phyloP scores from a whole-genome alignment of 2,888 invertebrate species.

The Lithosia quadra region DNA sequence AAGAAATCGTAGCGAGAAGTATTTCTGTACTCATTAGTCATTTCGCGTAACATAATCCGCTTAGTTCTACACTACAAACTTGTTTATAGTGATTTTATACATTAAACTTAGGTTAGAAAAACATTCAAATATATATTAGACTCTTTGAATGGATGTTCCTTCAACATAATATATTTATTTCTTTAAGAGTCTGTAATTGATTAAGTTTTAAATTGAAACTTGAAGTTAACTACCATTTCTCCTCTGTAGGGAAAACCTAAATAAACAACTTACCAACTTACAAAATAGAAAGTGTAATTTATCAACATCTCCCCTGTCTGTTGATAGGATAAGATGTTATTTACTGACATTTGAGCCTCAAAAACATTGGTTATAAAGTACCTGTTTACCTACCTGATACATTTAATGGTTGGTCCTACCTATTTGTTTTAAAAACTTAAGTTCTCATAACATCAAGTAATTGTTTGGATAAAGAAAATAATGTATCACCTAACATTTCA shows the following conservation, averaged over 20 bases:
- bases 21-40: conserved; percentile 55
- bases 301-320: neutral
- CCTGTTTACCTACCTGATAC: neutral
- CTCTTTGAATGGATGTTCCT: neutral
- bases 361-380: no score
- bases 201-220: neutral
- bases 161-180: neutral
- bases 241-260: neutral
- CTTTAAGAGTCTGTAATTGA: no score
- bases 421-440: no score
- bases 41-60: conserved; percentile 45
- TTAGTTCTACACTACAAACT: conserved; percentile 43
- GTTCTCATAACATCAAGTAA: no score
- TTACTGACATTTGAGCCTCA: neutral
- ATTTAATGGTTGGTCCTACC: neutral
- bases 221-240: neutral
- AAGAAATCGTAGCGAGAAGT: conserved; percentile 70
- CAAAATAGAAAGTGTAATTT: neutral
- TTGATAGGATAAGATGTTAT: neutral
- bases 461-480: neutral
- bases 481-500: neutral
- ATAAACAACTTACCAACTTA: neutral
- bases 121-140: neutral
- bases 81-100: neutral
- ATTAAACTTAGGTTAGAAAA: conserved; percentile 25